These are phyloP conservation scores for roundworm (Caenorhabditis elegans) DNA, from an alignment of 1,140 invertebrate species.

Conservation along the genomic window WBcel235 BX284603.4:10266001-10266500, in stretches of 20 bases:
- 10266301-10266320: too few species aligned
- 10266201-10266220: too few species aligned
- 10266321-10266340: neutral
- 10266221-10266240: too few species aligned
- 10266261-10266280: too few species aligned
- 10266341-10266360: constrained; percentile 44
- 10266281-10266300: too few species aligned
- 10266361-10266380: constrained; percentile 21
- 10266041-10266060: neutral
- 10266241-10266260: too few species aligned
- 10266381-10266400: neutral
- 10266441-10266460: neutral
- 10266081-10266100: constrained; percentile 40
- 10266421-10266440: neutral
- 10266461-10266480: neutral
- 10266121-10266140: constrained; percentile 40
- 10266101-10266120: constrained; percentile 41
- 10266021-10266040: neutral
- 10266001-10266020: neutral
- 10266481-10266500: too few species aligned
- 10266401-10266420: neutral
- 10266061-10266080: constrained; percentile 44
- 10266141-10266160: neutral
- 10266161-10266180: too few species aligned
- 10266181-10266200: too few species aligned